Conservation (phyloP, 2,888 invertebrate species). For the Drosophila diplacantha region DNA sequence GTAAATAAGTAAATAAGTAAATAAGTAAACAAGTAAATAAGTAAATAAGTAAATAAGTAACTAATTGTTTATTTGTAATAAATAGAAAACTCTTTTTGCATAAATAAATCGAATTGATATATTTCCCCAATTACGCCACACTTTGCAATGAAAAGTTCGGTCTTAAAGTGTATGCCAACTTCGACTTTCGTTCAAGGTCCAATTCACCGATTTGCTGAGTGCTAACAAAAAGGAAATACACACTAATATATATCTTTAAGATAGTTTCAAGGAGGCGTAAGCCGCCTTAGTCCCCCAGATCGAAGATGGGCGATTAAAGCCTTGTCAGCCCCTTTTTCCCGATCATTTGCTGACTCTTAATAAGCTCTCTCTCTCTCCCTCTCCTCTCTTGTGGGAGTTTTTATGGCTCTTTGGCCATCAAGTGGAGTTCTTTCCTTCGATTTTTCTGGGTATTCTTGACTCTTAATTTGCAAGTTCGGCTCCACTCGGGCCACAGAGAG, state of each 20-base stretch:
- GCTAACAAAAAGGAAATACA: not conserved
- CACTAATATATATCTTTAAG: not conserved
- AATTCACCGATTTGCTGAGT: not conserved
- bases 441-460: not conserved
- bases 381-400: not conserved
- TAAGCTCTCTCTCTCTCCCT: not conserved
- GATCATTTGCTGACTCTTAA: constrained; percentile 7
- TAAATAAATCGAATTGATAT: too few species aligned
- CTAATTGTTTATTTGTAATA: not conserved
- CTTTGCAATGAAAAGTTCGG: not conserved
- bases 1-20: too few species aligned
- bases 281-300: not conserved
- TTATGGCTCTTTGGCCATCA: not conserved
- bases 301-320: not conserved
- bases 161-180: too few species aligned
- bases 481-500: not conserved
- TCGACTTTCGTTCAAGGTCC: too few species aligned
- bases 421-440: too few species aligned
- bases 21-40: too few species aligned
- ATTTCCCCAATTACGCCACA: too few species aligned
- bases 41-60: too few species aligned
- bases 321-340: not conserved
- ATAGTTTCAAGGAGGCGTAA: not conserved
- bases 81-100: too few species aligned
- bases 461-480: constrained; percentile 1